Evolutionary conservation across 1,140 invertebrate species (phyloP).

Genomic region (Drosophila mayri): DNA sequence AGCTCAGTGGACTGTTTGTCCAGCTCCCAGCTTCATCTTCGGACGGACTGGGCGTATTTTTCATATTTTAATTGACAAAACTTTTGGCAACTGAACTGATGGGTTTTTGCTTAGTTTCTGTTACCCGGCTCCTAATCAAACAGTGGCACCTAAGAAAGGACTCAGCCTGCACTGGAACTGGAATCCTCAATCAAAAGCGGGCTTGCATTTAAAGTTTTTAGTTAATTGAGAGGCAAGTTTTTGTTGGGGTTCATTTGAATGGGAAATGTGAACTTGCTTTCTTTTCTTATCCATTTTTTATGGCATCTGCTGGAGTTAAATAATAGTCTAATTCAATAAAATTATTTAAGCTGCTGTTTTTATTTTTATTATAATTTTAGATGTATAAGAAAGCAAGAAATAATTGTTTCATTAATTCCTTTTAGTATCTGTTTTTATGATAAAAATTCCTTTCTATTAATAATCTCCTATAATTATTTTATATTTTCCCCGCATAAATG

Average conservation of each 20-base stretch:
- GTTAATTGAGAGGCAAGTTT: conserved; percentile 70
- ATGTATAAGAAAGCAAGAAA: neutral
- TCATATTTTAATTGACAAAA: conserved; percentile 83
- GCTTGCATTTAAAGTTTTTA: conserved; percentile 50
- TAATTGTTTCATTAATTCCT: neutral
- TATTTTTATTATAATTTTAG: neutral
- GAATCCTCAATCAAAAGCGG: conserved; percentile 6
- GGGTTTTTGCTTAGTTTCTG: conserved; percentile 69
- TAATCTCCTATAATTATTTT: neutral
- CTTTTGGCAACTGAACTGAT: conserved; percentile 76
- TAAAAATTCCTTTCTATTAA: neutral
- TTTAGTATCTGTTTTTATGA: neutral
- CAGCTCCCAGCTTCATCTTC: conserved; percentile 18
- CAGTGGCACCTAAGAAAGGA: conserved; percentile 20
- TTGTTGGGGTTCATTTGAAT: neutral
- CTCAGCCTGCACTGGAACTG: neutral
- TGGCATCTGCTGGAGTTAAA: neutral
- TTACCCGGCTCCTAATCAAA: conserved; percentile 58
- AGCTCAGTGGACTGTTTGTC: conserved; percentile 37
- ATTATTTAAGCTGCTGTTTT: neutral
- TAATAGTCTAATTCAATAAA: neutral
- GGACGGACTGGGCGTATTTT: conserved; percentile 63
- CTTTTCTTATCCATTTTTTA: neutral
- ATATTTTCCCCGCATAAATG: neutral
- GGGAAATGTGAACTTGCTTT: neutral